A percentile compares a stretch with the other conserved stretches of the same genome.
These are phyloP conservation scores for Eupeodes corollae DNA, from an alignment of 1,140 invertebrate genomes.

Conservation along the genomic window DNA sequence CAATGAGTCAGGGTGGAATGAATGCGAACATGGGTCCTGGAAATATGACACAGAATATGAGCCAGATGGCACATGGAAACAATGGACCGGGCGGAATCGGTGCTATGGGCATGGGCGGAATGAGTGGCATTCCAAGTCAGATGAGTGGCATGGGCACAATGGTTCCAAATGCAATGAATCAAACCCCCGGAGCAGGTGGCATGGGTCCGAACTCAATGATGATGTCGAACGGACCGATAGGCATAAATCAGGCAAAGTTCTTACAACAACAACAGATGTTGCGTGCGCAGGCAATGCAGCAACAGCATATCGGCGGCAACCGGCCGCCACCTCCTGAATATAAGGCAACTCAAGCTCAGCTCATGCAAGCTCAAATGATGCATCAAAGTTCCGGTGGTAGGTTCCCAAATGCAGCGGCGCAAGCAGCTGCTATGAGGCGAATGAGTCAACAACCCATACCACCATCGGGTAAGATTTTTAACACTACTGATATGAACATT, in stretches of 20 bases:
- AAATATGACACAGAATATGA: neutral
- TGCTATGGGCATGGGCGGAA: constrained; percentile 3
- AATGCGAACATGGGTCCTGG: neutral
- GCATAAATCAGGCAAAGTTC: constrained; percentile 49
- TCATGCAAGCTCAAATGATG: constrained; percentile 43
- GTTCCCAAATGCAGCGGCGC: constrained; percentile 30
- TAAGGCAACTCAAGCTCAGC: constrained; percentile 51
- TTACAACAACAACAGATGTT: constrained; percentile 42
- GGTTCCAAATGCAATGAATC: constrained; percentile 14
- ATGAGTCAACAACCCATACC: constrained; percentile 55
- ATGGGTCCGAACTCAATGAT: constrained; percentile 20
- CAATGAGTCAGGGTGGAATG: neutral
- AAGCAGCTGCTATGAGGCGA: constrained; percentile 47
- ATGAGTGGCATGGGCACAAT: constrained; percentile 30
- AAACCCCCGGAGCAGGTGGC: constrained; percentile 9
- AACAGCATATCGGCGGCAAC: constrained; percentile 40
- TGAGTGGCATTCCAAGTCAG: constrained; percentile 7
- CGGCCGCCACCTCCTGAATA: constrained; percentile 66
- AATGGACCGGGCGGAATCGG: constrained; percentile 4
- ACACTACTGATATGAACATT: neutral
- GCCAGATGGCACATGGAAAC: constrained; percentile 1
- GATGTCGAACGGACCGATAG: constrained; percentile 31
- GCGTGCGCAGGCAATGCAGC: constrained; percentile 35
- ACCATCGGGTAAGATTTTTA: constrained; percentile 43
- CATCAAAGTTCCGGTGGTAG: constrained; percentile 38